phyloP scores from a whole-genome alignment of 2,113 vertebrate species.

The Chunga burmeisteri region DNA sequence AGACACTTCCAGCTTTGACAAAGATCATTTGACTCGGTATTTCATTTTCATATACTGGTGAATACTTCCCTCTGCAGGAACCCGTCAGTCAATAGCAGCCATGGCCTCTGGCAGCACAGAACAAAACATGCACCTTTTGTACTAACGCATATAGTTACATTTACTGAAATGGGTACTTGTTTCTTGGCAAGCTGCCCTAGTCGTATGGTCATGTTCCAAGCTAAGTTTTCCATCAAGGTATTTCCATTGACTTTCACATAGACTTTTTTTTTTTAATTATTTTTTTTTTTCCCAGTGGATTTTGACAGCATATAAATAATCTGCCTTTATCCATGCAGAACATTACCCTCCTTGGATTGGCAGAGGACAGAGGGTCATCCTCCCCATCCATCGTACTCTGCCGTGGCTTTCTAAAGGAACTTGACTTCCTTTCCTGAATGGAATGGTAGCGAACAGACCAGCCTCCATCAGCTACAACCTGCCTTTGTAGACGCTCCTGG shows the following conservation, averaged over 20 bases:
- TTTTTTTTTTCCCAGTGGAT: not conserved
- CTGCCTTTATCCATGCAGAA: not conserved
- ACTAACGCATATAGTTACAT: not conserved
- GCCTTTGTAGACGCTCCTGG: not conserved
- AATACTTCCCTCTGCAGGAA: constrained; percentile 63
- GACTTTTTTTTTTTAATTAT: too few relatives aligned
- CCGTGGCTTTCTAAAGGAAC: not conserved
- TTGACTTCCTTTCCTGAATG: not conserved
- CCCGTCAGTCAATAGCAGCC: not conserved
- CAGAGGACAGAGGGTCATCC: not conserved
- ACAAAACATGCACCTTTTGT: too few relatives aligned
- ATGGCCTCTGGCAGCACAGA: not conserved
- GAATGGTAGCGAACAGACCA: not conserved
- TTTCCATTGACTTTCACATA: not conserved
- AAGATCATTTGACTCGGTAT: not conserved
- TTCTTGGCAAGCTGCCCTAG: not conserved
- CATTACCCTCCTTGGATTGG: not conserved
- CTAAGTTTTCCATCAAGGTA: not conserved
- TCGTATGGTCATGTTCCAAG: not conserved
- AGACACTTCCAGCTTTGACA: not conserved
- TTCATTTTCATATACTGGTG: not conserved
- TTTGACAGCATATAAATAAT: not conserved
- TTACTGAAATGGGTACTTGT: not conserved
- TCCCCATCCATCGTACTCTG: too few relatives aligned
- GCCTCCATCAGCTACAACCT: accelerated